Evolutionary conservation across 2,113 vertebrate species (phyloP), one percentile per base, ranked within the genome.

Genomic region (Lophochroa leadbeateri): DNA sequence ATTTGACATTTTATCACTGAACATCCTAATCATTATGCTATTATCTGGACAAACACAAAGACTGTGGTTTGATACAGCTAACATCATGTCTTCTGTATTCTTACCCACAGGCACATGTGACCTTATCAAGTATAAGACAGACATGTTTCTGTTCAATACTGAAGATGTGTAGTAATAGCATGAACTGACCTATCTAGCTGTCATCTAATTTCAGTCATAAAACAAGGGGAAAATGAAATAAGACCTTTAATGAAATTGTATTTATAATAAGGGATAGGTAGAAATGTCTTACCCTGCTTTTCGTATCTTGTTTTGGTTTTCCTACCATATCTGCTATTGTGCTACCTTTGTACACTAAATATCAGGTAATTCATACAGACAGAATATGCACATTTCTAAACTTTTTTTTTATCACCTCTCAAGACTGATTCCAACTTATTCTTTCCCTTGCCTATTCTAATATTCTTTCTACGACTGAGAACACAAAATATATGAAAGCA

Each of bases 1-100:
- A 58, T 95, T 87, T 95, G 72, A 81, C 35, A 76, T 97, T 91
- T 96, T 86, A 61, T 86, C 92, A 58, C 28, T 53, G 69, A 58
- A 65, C 52, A 83, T 69, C 33, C 25, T 86, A 78, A 76, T 35
- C 41, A 84, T 90, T 49, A 33, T 10, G 4, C 19, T 57, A 14
- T 81, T 96, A 72, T 84, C 49, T 65, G 35, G 61, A 81, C 88
- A 82, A 85, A 23, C 17, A 17, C 44, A 50, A 64, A 28, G 61
- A 29, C 55, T 69, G 58, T 76, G 69, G 23, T 87, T 65, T 89
- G 81, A 50, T 70, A 65, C 19, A 70, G 60, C 27, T 57, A 50
- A 27, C n/a, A 15, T 70, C n/a, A 35, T 13, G 52, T 72, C 67
- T 79, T 88, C 67, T 89, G 47, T 49, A 79, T 76, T 79, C 53